Evolutionary conservation across 2,888 invertebrate species (phyloP).

Genomic region (Idaea biselata): DNA sequence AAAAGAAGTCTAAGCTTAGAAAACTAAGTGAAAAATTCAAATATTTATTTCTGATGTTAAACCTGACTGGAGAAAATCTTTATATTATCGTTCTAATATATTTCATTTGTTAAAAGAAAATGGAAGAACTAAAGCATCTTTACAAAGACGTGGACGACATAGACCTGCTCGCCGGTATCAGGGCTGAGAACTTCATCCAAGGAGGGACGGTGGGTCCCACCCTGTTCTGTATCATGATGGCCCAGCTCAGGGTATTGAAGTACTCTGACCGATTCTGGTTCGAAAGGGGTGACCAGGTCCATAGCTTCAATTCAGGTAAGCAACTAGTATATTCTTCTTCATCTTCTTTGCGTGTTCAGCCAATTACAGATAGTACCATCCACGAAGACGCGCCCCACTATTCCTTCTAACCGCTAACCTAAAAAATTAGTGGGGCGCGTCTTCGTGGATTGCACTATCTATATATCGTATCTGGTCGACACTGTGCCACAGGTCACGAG

Average conservation of each 20-base stretch:
- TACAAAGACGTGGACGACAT: constrained; percentile 57
- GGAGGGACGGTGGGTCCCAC: constrained; percentile 54
- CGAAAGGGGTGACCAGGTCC: constrained; percentile 60
- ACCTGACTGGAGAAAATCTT: not conserved
- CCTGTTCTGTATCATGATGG: constrained; percentile 59
- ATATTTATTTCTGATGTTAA: no score
- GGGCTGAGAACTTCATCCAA: constrained; percentile 51
- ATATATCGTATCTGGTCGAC: no score
- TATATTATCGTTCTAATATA: not conserved
- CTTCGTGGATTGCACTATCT: no score
- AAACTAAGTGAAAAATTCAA: no score
- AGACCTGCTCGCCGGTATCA: constrained; percentile 58
- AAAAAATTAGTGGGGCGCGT: no score
- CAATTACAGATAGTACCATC: no score
- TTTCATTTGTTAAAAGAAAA: constrained; percentile 41
- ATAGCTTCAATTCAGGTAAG: constrained; percentile 57
- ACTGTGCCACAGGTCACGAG: no score
- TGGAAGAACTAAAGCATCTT: constrained; percentile 48
- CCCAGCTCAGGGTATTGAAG: constrained; percentile 51
- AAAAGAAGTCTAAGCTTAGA: no score
- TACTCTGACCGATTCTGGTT: constrained; percentile 63
- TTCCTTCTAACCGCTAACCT: no score
- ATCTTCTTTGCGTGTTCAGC: not conserved
- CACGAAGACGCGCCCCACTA: no score
- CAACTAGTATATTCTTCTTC: constrained; percentile 7